Conservation (phyloP, 2,797 vertebrate species). For the Heliangelus exortis region DNA sequence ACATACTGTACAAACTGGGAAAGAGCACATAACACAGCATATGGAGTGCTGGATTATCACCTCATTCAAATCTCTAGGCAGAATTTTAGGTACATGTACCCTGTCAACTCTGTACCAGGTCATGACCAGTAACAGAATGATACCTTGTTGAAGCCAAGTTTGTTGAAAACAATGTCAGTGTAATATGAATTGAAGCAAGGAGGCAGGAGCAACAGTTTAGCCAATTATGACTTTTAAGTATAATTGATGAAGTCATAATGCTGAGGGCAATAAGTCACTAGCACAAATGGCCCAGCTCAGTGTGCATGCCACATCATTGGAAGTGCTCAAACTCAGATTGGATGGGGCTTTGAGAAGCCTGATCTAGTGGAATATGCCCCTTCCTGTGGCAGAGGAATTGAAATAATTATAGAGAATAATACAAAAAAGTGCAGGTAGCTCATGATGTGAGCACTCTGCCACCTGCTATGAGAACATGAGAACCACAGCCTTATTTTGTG, state of each 20-base stretch:
- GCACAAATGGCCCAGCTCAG: not conserved
- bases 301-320: not conserved
- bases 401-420: not conserved
- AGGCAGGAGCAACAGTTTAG: not conserved
- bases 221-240: not conserved
- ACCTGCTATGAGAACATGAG: not conserved
- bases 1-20: conserved; percentile 50
- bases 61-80: conserved; percentile 1
- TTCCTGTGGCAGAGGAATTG: not conserved
- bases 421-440: not conserved
- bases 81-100: not conserved
- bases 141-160: not conserved
- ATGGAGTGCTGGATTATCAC: not conserved
- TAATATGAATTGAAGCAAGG: not conserved
- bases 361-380: not conserved
- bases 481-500: not conserved
- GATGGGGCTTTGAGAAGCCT: not conserved
- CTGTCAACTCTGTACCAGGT: conserved; percentile 40
- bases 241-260: not conserved
- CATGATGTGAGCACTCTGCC: not conserved
- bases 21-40: not conserved
- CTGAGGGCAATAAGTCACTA: not conserved
- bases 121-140: conserved; percentile 29
- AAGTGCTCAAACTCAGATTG: not conserved
- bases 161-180: not conserved